phyloP scores from a whole-genome alignment of 1,140 invertebrate genomes.

The Fopius arisanus region DNA sequence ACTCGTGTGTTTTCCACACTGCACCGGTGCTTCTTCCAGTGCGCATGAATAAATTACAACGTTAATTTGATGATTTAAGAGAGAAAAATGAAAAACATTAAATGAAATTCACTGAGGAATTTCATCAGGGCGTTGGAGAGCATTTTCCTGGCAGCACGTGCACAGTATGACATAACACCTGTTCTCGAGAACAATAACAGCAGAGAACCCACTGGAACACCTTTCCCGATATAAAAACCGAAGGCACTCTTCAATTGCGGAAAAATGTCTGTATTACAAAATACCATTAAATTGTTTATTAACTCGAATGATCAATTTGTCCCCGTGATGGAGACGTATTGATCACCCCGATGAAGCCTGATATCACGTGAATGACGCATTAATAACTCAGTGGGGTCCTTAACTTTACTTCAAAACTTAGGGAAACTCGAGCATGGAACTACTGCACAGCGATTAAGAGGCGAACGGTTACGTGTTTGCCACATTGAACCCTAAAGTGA shows the following conservation, averaged over 20 bases:
- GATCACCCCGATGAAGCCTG: conserved; percentile 18
- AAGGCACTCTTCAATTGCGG: no score
- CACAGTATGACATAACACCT: neutral
- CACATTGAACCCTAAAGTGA: neutral
- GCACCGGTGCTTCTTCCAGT: conserved; percentile 45
- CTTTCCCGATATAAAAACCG: neutral
- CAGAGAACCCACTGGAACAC: neutral
- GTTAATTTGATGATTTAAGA: conserved; percentile 47
- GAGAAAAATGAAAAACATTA: conserved; percentile 18
- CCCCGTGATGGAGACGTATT: neutral
- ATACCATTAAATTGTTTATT: neutral
- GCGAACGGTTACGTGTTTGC: conserved; percentile 21
- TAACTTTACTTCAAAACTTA: conserved; percentile 49
- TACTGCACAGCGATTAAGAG: conserved; percentile 50
- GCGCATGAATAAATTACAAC: conserved; percentile 52
- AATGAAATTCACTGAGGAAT: neutral
- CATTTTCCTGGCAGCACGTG: neutral
- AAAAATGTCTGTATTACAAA: no score
- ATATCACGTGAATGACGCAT: conserved; percentile 53
- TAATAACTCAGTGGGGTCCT: conserved; percentile 52
- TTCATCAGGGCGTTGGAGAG: neutral
- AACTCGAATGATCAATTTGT: neutral
- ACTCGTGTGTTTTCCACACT: conserved; percentile 7
- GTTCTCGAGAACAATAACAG: neutral
- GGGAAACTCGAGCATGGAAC: conserved; percentile 47